These are phyloP conservation scores for Spodoptera frugiperda DNA, from an alignment of 1,140 invertebrate species.

Conservation along the genomic window DNA sequence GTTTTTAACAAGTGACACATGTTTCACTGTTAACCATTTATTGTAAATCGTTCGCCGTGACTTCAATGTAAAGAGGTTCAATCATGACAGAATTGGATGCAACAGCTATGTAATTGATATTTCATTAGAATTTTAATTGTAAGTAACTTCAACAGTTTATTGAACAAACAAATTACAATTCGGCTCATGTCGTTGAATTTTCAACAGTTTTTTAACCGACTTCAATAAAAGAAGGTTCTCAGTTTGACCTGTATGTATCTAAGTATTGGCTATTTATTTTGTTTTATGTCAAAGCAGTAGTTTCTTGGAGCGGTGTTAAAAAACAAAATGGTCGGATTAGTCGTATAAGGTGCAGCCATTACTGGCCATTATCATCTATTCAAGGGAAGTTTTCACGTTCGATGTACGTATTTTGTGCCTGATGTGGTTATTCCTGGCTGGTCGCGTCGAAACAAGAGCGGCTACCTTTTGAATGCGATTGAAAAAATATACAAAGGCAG, in stretches of 20 bases:
- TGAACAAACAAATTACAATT: slow-evolving; percentile 17
- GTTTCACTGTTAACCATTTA: slow-evolving; percentile 65
- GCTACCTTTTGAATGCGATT: slow-evolving; percentile 33
- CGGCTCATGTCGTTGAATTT: not conserved
- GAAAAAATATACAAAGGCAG: slow-evolving; percentile 49
- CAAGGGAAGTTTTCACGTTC: slow-evolving; percentile 40
- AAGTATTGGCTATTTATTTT: not conserved
- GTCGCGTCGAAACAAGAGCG: slow-evolving; percentile 35
- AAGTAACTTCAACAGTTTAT: slow-evolving; percentile 19
- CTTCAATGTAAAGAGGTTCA: slow-evolving; percentile 61
- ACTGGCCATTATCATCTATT: slow-evolving; percentile 38
- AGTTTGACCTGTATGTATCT: too few relatives aligned
- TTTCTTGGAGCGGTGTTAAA: slow-evolving; percentile 10
- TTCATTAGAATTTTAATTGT: slow-evolving; percentile 33
- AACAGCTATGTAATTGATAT: slow-evolving; percentile 39
- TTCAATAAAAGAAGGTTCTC: too few relatives aligned
- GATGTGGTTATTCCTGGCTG: slow-evolving; percentile 12
- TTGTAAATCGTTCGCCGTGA: slow-evolving; percentile 65
- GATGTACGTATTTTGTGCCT: slow-evolving; percentile 20
- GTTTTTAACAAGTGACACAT: slow-evolving; percentile 74
- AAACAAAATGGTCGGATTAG: slow-evolving; percentile 13
- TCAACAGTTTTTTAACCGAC: not conserved
- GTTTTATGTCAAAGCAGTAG: not conserved
- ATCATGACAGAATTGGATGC: slow-evolving; percentile 13
- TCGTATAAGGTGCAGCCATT: slow-evolving; percentile 30